These are phyloP conservation scores for Brienomyrus longianalis DNA, from an alignment of 2,113 vertebrate genomes.

Conservation along the genomic window DNA sequence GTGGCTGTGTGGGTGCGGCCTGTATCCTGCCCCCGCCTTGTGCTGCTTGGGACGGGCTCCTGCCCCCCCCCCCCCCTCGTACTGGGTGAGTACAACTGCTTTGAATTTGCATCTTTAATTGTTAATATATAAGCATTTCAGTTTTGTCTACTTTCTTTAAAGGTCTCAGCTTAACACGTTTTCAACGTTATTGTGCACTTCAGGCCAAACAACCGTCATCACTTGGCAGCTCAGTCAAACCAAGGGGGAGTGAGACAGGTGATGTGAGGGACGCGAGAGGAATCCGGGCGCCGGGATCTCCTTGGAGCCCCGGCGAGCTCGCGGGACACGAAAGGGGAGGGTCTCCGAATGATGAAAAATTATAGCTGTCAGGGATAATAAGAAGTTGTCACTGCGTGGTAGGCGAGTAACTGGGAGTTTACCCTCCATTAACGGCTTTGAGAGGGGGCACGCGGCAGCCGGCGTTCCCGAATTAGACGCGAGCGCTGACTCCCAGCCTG, in stretches of 20 bases:
- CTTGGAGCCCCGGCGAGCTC: neutral
- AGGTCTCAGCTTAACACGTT: neutral
- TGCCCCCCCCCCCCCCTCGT: neutral
- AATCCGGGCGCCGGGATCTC: neutral
- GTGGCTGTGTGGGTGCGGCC: neutral
- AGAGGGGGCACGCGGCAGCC: neutral
- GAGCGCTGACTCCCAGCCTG: conserved; percentile 7
- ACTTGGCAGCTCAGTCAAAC: neutral
- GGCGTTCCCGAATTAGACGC: conserved; percentile 10
- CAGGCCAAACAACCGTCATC: neutral
- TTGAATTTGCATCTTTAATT: neutral
- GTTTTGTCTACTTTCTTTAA: neutral
- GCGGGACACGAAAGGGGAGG: neutral
- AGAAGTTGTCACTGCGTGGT: conserved; percentile 24
- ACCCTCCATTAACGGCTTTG: conserved; percentile 4
- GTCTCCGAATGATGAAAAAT: conserved; percentile 22
- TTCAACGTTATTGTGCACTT: neutral
- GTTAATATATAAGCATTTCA: neutral
- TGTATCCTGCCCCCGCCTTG: neutral
- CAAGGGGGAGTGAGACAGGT: neutral
- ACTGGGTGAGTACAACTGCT: neutral
- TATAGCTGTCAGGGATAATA: conserved; percentile 27
- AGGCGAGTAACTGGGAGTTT: conserved; percentile 12
- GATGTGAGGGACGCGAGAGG: neutral
- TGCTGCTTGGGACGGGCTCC: neutral